These are phyloP conservation scores for Hypocryptadius cinnamomeus DNA, from an alignment of 2,113 vertebrate species.

Conservation along the genomic window DNA sequence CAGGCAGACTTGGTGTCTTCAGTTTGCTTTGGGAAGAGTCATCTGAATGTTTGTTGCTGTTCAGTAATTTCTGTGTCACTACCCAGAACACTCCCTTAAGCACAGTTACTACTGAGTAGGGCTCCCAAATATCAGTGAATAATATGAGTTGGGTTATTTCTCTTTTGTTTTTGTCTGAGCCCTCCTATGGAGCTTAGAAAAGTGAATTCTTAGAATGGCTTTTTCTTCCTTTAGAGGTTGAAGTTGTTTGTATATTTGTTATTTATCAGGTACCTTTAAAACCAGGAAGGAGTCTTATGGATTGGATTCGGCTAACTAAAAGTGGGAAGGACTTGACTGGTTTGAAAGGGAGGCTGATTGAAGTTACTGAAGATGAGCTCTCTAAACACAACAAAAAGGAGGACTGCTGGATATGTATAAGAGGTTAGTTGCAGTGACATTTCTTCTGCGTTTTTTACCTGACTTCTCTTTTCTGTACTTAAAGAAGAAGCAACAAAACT, in stretches of 20 bases:
- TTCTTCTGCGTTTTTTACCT: not conserved
- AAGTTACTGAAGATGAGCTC: constrained; percentile 90
- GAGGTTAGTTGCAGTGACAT: constrained; percentile 73
- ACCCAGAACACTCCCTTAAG: not conserved
- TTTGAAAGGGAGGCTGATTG: constrained; percentile 82
- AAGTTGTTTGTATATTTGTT: not conserved
- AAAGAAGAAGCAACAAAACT: not conserved
- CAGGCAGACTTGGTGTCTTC: not conserved
- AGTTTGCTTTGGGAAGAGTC: not conserved
- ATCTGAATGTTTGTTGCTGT: not conserved
- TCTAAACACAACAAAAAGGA: constrained; percentile 82
- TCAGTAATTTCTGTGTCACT: not conserved
- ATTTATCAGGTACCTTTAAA: constrained; percentile 85
- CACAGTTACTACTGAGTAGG: not conserved
- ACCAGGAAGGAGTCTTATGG: constrained; percentile 95
- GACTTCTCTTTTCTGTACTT: not conserved
- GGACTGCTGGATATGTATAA: constrained; percentile 96
- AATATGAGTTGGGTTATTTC: not conserved
- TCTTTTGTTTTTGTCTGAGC: not conserved
- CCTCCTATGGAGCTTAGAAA: not conserved
- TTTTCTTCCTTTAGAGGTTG: not conserved
- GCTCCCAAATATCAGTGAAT: not conserved
- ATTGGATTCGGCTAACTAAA: constrained; percentile 93
- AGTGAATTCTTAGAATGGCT: not conserved
- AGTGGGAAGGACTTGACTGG: constrained; percentile 91